Evolutionary conservation across 2,888 invertebrate genomes (phyloP), one percentile per base, ranked within the genome.

Genomic region (Lysandra coridon): DNA sequence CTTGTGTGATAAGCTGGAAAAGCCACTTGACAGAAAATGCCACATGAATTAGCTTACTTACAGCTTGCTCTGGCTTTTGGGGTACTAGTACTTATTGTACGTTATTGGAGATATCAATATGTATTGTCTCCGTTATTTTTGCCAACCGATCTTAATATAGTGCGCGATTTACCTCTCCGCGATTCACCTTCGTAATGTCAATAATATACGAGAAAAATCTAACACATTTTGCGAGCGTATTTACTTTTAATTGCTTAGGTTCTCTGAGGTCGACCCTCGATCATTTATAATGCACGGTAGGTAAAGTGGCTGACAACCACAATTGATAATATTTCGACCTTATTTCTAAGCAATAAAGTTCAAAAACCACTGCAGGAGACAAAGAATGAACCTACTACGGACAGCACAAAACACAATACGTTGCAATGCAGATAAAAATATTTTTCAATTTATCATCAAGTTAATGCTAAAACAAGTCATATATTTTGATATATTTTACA

Each of bases 191-290:
- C 4, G 6, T 40, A 40, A 40, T 40, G 40, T 40, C 40, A 40
- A 40, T 40, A 40, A 40, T 40, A 40, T 40, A 40, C 40, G 40
- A 40, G 40, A 40, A 40, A 60, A 17, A 60, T 17, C 14, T n/a
- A 60, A 60, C 57, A 60, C n/a, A 60, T 60, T 60, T 49, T 14
- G 5, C n/a, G 4, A n/a, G n/a, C 4, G 60, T n/a, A 60, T 60
- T n/a, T 60, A 60, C 60, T n/a, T 60, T 60, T 60, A 60, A 60
- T 60, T 60, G 60, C 60, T 60, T 4, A 60, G 60, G 60, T 60
- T 6, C 60, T 60, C n/a, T 60, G 60, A 60, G 60, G 60, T 60
- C 60, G n/a, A 60, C n/a, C 60, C 14, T 60, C 17, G 1, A 60
- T 4, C n/a, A 17, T 57, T 57, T 17, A 57, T 57, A 17, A 57